phyloP scores from a whole-genome alignment of 1,140 invertebrate species.

The Rhizoglyphus robini region DNA sequence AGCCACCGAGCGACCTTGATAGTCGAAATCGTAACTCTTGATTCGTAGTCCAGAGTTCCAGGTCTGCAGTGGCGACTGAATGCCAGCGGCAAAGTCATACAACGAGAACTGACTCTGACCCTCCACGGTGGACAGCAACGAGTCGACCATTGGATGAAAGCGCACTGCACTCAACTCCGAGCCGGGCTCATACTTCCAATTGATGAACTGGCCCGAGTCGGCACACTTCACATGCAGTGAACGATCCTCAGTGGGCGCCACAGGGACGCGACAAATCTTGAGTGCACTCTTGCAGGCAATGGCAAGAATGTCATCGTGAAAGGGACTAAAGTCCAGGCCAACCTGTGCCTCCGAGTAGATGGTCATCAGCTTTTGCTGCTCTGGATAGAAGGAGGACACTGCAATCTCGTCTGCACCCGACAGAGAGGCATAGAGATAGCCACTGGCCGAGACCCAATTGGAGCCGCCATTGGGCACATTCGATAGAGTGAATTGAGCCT shows the following conservation, averaged over 20 bases:
- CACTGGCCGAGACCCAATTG: background rate
- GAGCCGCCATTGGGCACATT: background rate
- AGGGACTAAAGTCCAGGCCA: too few species aligned
- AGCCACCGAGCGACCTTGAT: background rate
- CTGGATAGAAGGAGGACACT: background rate
- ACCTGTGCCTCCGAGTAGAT: too few species aligned
- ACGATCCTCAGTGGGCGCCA: background rate
- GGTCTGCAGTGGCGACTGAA: background rate
- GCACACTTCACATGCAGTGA: background rate
- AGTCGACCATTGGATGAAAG: background rate
- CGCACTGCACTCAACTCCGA: background rate
- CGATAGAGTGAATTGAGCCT: background rate
- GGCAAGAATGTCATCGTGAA: conserved; percentile 75
- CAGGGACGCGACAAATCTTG: background rate
- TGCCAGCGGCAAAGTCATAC: background rate
- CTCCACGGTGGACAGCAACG: background rate
- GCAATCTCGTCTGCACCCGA: background rate
- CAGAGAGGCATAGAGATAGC: background rate
- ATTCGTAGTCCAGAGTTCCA: background rate
- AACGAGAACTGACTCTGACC: background rate
- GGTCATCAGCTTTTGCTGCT: too few species aligned
- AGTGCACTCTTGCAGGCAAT: conserved; percentile 35
- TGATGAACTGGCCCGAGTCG: background rate
- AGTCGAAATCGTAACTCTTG: background rate
- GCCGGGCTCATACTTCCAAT: background rate